phyloP scores from a whole-genome alignment of 2,113 vertebrate species.

The Ammodytes dubius region DNA sequence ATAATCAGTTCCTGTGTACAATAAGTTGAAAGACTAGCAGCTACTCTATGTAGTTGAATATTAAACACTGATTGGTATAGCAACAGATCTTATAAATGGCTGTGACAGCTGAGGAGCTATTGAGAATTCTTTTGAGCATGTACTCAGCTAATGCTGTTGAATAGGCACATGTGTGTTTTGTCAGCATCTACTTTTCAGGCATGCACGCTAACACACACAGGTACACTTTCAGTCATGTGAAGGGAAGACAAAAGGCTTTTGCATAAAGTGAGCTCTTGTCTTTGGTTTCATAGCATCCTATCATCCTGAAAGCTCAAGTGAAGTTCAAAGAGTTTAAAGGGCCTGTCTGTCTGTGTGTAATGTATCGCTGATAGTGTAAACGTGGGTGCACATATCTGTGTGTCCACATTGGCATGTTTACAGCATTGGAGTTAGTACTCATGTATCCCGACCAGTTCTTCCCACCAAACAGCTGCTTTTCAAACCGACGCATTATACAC shows the following conservation, averaged over 20 bases:
- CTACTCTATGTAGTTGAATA: not conserved
- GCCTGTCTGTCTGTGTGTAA: not conserved
- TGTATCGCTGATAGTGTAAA: not conserved
- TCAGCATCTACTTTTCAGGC: conserved; percentile 23
- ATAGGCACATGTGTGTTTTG: conserved; percentile 29
- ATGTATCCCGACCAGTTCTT: conserved; percentile 11
- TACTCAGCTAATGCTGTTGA: conserved; percentile 11
- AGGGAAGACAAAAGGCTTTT: not conserved
- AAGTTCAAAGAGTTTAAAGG: not conserved
- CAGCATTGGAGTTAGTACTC: not conserved
- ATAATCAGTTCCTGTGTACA: not conserved
- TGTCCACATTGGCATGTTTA: conserved; percentile 8
- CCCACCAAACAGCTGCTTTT: conserved; percentile 55
- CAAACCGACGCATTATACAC: not conserved
- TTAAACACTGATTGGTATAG: not conserved
- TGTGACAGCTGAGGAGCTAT: not conserved
- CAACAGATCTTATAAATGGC: conserved; percentile 6
- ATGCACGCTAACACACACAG: not conserved
- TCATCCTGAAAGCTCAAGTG: not conserved
- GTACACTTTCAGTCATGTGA: not conserved
- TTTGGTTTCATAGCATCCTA: not conserved
- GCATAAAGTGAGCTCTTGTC: not conserved
- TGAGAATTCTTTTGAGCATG: not conserved
- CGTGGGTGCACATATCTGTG: not conserved
- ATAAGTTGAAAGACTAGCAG: not conserved